Evolutionary conservation across 2,888 invertebrate species (phyloP).

Genomic region (Orchestes rusci): DNA sequence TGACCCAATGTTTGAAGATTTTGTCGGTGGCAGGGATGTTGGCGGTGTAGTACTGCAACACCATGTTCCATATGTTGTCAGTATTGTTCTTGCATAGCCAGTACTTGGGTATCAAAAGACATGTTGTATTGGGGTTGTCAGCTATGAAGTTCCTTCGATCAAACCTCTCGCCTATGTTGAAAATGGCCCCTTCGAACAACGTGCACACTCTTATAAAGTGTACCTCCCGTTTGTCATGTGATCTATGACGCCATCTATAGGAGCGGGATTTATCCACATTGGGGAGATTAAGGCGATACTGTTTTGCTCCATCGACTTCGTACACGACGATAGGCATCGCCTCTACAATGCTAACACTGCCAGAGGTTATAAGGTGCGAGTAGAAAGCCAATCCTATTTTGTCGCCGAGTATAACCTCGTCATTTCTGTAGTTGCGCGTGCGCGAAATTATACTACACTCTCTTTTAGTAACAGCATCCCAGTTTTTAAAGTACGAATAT

Average conservation of each 20-base stretch:
- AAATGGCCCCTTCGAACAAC: constrained; percentile 54
- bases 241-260: too few species aligned
- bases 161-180: constrained; percentile 61
- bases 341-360: constrained; percentile 53
- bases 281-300: constrained; percentile 20
- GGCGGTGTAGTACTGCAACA: constrained; percentile 53
- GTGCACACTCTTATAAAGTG: constrained; percentile 45
- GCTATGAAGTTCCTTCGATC: constrained; percentile 61
- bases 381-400: constrained; percentile 42
- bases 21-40: constrained; percentile 52
- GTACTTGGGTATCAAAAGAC: constrained; percentile 61
- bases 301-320: constrained; percentile 11
- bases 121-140: constrained; percentile 53
- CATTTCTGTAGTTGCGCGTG: constrained; percentile 48
- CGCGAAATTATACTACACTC: constrained; percentile 62
- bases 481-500: constrained; percentile 58
- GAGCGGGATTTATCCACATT: too few species aligned
- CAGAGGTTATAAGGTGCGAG: constrained; percentile 52
- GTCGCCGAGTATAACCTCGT: constrained; percentile 52
- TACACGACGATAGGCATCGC: constrained; percentile 5
- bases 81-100: constrained; percentile 61
- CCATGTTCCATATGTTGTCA: constrained; percentile 59
- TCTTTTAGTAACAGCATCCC: constrained; percentile 52
- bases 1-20: constrained; percentile 50
- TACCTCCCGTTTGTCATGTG: constrained; percentile 7